Conservation (phyloP, 1,140 invertebrate genomes). For the Trypoxylus dichotomus region DNA sequence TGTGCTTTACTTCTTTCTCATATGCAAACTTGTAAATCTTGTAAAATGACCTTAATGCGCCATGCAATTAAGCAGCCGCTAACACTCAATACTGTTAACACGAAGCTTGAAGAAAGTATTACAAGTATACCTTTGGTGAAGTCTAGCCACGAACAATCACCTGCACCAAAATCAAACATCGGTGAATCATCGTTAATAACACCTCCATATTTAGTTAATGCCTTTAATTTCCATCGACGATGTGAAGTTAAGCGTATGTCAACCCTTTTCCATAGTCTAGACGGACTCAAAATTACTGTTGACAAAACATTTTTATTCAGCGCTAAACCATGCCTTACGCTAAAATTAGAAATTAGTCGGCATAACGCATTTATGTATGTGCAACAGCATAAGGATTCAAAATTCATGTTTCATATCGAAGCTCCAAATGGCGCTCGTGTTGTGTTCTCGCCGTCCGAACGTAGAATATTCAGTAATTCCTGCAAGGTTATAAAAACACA, state of each 20-base stretch:
- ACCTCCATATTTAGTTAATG: neutral
- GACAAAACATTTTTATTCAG: slow-evolving; percentile 13
- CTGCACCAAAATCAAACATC: neutral
- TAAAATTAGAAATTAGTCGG: neutral
- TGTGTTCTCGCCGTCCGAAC: neutral
- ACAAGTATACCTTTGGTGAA: too few species aligned
- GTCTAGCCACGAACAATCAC: too few species aligned
- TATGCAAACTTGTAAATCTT: neutral
- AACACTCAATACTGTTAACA: too few species aligned
- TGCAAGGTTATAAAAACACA: neutral
- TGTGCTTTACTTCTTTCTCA: neutral
- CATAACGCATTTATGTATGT: neutral
- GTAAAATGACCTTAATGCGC: too few species aligned
- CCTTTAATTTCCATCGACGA: slow-evolving; percentile 1
- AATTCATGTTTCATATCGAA: neutral
- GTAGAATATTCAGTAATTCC: neutral
- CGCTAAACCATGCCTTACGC: neutral
- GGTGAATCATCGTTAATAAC: neutral
- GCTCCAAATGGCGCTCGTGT: neutral
- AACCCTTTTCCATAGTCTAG: neutral
- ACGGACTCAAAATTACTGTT: slow-evolving; percentile 8
- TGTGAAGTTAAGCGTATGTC: neutral
- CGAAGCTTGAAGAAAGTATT: too few species aligned
- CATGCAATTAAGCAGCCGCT: too few species aligned
- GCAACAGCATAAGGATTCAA: neutral